A percentile compares a stretch with the other conserved stretches of the same genome.
phyloP scores from a whole-genome alignment of 2,113 vertebrate species.

The Bettongia penicillata region DNA sequence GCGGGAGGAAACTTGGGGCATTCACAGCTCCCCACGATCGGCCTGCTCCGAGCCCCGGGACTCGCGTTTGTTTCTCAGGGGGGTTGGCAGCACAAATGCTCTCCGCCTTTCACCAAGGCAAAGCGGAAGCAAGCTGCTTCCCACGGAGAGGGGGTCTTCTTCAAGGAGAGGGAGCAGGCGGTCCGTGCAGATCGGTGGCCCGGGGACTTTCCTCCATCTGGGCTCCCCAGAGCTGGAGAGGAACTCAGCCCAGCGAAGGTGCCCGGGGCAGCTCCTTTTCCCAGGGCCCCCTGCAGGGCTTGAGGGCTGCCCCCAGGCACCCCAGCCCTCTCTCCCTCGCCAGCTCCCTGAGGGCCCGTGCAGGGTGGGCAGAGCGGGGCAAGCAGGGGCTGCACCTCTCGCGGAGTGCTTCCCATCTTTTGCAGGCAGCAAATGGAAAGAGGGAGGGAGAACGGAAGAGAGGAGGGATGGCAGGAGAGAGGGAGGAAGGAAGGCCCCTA shows the following conservation, averaged over 20 bases:
- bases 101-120: neutral
- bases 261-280: neutral
- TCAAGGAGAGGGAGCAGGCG: neutral
- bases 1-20: neutral
- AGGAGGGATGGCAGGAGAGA: neutral
- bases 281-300: neutral
- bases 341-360: slow-evolving; percentile 28
- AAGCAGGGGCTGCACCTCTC: neutral
- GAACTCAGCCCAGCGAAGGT: slow-evolving; percentile 13
- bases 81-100: slow-evolving; percentile 22
- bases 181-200: neutral
- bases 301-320: neutral
- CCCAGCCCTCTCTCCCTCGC: neutral
- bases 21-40: neutral
- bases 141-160: slow-evolving; percentile 21
- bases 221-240: slow-evolving; percentile 30
- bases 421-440: neutral
- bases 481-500: neutral
- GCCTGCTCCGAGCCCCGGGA: neutral
- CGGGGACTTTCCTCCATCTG: neutral
- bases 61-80: neutral
- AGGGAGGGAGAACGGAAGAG: neutral
- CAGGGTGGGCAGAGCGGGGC: neutral
- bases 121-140: slow-evolving; percentile 9
- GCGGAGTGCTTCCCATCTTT: neutral